These are phyloP conservation scores for Dermochelys coriacea DNA, from an alignment of 2,797 vertebrate species.

Conservation along the genomic window DNA sequence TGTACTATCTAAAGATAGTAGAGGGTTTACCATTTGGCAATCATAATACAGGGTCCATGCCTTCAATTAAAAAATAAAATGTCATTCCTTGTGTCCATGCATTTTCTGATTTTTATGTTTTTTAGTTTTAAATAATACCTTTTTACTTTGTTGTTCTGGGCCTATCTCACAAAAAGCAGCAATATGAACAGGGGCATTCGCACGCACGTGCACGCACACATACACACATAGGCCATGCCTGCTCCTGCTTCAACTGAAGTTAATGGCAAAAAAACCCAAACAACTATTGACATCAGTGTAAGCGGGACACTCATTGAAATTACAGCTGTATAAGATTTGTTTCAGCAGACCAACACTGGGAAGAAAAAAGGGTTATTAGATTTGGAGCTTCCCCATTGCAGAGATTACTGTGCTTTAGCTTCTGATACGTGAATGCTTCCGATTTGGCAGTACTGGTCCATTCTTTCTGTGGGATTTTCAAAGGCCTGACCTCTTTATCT, in stretches of 20 bases:
- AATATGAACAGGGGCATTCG: not conserved
- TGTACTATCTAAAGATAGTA: not conserved
- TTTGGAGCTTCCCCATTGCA: not conserved
- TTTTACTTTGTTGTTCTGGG: not conserved
- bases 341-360: not conserved
- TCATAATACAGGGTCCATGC: not conserved
- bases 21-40: not conserved
- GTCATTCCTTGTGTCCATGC: not conserved
- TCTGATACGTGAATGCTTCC: not conserved
- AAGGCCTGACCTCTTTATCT: conserved; percentile 44
- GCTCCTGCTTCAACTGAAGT: not conserved
- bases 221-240: not conserved
- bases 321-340: not conserved
- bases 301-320: not conserved
- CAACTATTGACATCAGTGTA: not conserved
- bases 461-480: not conserved
- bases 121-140: not conserved
- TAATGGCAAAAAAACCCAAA: not conserved
- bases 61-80: not conserved
- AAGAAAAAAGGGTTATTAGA: not conserved
- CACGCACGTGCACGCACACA: not conserved
- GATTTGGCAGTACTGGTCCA: not conserved
- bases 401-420: not conserved
- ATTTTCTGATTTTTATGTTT: not conserved
- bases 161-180: not conserved